Conservation (phyloP, 2,888 invertebrate species). For the Drosophila neoperkinsi region DNA sequence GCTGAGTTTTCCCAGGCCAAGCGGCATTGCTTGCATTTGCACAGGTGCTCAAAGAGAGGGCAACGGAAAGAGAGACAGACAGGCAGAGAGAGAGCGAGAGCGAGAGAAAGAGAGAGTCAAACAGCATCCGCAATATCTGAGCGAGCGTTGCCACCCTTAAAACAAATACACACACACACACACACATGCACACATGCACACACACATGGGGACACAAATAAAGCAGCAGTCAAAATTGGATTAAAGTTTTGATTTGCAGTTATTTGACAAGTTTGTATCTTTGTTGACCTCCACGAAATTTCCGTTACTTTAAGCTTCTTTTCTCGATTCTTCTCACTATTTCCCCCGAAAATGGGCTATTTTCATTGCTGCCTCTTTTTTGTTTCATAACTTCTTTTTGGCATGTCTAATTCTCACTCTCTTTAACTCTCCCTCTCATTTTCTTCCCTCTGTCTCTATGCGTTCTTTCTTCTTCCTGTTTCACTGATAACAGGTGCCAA, state of each 20-base stretch:
- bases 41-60: constrained; percentile 44
- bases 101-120: neutral
- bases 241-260: neutral
- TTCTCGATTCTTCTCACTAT: neutral
- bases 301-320: neutral
- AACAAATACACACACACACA: neutral
- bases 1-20: constrained; percentile 54
- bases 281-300: neutral
- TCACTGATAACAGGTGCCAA: neutral
- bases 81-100: neutral
- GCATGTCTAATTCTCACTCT: neutral
- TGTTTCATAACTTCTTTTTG: neutral
- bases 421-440: neutral
- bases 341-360: neutral
- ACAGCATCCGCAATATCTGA: constrained; percentile 29
- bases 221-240: neutral
- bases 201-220: neutral
- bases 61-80: constrained; percentile 5
- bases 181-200: neutral
- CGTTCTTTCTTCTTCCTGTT: neutral
- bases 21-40: constrained; percentile 42
- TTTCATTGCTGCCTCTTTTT: neutral
- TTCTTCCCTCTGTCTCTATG: neutral
- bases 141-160: constrained; percentile 20
- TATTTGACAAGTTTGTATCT: neutral